Conservation (phyloP, 1,140 invertebrate species). For the Drosophila bipectinata region DNA sequence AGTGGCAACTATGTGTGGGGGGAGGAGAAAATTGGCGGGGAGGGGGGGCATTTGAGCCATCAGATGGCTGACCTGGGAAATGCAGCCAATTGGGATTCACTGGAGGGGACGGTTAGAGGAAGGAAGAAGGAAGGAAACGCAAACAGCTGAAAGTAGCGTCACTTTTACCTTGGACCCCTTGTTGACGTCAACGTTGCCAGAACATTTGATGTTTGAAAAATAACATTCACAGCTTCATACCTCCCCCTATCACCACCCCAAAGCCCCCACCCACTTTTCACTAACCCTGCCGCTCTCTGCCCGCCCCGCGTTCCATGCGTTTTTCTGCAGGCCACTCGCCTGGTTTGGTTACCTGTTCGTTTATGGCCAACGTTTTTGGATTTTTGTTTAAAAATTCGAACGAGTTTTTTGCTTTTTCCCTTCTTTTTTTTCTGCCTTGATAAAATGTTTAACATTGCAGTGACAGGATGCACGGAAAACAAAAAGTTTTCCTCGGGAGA, state of each 20-base stretch:
- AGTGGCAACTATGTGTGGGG: conserved; percentile 17
- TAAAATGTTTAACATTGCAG: conserved; percentile 72
- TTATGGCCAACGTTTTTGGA: conserved; percentile 43
- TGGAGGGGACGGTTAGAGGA: conserved; percentile 1
- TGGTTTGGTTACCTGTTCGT: conserved; percentile 51
- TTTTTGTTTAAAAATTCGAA: conserved; percentile 51
- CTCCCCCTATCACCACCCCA: not conserved
- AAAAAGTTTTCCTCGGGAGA: not conserved
- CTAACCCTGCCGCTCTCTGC: not conserved
- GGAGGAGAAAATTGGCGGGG: not conserved
- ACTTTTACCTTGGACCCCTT: conserved; percentile 46
- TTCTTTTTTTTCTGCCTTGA: conserved; percentile 34
- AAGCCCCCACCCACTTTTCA: not conserved
- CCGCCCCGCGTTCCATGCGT: conserved; percentile 2
- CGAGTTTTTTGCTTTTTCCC: conserved; percentile 32
- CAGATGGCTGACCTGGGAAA: conserved; percentile 46
- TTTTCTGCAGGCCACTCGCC: conserved; percentile 28
- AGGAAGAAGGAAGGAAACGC: conserved; percentile 27
- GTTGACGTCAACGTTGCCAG: conserved; percentile 56
- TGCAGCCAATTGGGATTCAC: conserved; percentile 43
- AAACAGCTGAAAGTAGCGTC: conserved; percentile 55
- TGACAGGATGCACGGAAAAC: conserved; percentile 37
- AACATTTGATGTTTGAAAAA: conserved; percentile 61
- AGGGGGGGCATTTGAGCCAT: not conserved
- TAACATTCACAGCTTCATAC: conserved; percentile 38